Evolutionary conservation across 2,113 vertebrate genomes (phyloP).

Genomic region (Rhipidura dahli): DNA sequence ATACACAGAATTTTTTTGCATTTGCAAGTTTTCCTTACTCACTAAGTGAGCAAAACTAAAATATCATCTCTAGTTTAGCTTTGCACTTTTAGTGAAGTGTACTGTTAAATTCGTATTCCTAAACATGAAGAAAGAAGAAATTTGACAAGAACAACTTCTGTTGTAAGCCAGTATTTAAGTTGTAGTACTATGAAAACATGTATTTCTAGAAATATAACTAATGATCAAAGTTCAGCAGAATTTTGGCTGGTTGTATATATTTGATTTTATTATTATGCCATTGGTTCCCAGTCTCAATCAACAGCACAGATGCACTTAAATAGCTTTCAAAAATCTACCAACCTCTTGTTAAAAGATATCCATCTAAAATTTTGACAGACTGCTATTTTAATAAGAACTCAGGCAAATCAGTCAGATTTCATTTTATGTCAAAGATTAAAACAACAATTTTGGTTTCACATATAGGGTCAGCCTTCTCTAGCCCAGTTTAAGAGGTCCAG

Average conservation of each 20-base stretch:
- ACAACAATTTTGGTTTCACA: not conserved
- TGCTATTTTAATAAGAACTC: not conserved
- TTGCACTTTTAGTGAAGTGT: not conserved
- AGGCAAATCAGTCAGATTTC: not conserved
- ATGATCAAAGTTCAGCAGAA: not conserved
- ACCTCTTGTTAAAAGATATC: not conserved
- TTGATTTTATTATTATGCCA: not conserved
- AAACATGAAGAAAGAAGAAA: not conserved
- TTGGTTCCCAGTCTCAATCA: not conserved
- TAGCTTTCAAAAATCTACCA: not conserved
- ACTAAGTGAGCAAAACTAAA: not conserved
- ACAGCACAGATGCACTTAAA: not conserved
- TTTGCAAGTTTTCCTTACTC: not conserved
- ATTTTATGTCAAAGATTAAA: not conserved
- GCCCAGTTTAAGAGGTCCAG: not conserved
- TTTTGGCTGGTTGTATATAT: not conserved
- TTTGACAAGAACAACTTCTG: not conserved
- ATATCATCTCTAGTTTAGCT: not conserved
- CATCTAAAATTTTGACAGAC: not conserved
- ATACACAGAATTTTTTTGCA: not conserved
- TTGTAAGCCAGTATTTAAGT: not conserved
- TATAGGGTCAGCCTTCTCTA: not conserved
- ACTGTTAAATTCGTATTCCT: not conserved
- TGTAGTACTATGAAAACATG: not conserved
- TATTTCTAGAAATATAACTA: not conserved